These are phyloP conservation scores for Dichetophora obliterata DNA, from an alignment of 2,888 invertebrate genomes.

Conservation along the genomic window DNA sequence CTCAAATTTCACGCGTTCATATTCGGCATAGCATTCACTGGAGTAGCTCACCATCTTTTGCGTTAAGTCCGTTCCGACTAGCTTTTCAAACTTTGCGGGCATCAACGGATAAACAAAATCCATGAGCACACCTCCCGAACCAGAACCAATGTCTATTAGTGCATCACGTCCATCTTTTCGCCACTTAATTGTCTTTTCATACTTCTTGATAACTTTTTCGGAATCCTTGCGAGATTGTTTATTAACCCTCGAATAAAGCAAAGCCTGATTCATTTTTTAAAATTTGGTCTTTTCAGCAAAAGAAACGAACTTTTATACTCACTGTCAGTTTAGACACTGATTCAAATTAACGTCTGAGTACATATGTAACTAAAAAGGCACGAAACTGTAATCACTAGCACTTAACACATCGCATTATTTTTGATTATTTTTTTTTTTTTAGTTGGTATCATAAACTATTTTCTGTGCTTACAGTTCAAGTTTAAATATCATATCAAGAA, in stretches of 20 bases:
- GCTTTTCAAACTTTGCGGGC: slow-evolving; percentile 71
- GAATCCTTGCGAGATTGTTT: slow-evolving; percentile 78
- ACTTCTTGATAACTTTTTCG: slow-evolving; percentile 75
- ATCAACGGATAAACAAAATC: slow-evolving; percentile 75
- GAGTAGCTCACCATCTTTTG: slow-evolving; percentile 79
- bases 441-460: too few species aligned
- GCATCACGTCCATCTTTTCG: slow-evolving; percentile 70
- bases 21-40: slow-evolving; percentile 69
- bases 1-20: slow-evolving; percentile 69
- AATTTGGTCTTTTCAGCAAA: background rate
- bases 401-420: too few species aligned
- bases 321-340: too few species aligned
- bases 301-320: background rate
- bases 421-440: too few species aligned
- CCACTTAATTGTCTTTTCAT: slow-evolving; percentile 74
- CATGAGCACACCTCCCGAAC: slow-evolving; percentile 78
- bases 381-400: too few species aligned
- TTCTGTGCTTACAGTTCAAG: too few species aligned
- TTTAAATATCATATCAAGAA: too few species aligned
- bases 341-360: too few species aligned
- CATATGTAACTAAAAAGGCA: too few species aligned
- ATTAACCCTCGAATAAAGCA: slow-evolving; percentile 78
- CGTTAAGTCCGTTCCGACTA: slow-evolving; percentile 79
- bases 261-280: slow-evolving; percentile 74
- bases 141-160: slow-evolving; percentile 81